Conservation (phyloP, 1,140 invertebrate genomes). For the Drosophila leontia region DNA sequence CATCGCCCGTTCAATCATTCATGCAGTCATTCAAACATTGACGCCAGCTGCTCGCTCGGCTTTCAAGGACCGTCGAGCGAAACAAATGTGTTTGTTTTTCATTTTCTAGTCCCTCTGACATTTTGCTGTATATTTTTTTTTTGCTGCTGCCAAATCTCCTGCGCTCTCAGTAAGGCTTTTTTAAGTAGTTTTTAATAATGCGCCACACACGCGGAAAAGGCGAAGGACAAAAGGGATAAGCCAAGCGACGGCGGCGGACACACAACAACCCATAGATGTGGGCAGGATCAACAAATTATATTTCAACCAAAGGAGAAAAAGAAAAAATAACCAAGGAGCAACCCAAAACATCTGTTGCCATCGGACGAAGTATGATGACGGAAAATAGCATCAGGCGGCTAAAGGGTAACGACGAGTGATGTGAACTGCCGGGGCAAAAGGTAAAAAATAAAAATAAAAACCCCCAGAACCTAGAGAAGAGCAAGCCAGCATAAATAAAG, state of each 20-base stretch:
- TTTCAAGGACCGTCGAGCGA: conserved; percentile 41
- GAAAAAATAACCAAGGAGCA: conserved; percentile 4
- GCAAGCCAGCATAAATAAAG: conserved; percentile 66
- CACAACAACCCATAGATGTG: conserved; percentile 47
- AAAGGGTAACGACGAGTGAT: conserved; percentile 17
- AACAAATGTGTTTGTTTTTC: conserved; percentile 78
- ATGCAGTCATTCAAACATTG: conserved; percentile 74
- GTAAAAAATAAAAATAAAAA: conserved; percentile 13
- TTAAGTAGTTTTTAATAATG: conserved; percentile 79
- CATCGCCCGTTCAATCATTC: conserved; percentile 71
- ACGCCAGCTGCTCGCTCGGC: conserved; percentile 56
- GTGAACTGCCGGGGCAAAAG: conserved; percentile 9
- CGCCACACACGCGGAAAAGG: conserved; percentile 67
- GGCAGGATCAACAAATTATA: conserved; percentile 54
- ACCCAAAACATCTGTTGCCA: conserved; percentile 50
- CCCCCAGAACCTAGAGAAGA: conserved; percentile 13
- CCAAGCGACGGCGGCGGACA: conserved; percentile 35
- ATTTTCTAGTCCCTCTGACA: conserved; percentile 64
- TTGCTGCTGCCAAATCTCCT: conserved; percentile 48
- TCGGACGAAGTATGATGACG: conserved; percentile 37
- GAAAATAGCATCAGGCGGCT: conserved; percentile 31
- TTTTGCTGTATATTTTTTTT: conserved; percentile 13
- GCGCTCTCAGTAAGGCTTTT: conserved; percentile 59
- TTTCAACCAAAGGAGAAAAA: conserved; percentile 13
- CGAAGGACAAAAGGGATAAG: conserved; percentile 55